Evolutionary conservation across 2,888 invertebrate species (phyloP).

Genomic region (Lasioglossum figueresi): DNA sequence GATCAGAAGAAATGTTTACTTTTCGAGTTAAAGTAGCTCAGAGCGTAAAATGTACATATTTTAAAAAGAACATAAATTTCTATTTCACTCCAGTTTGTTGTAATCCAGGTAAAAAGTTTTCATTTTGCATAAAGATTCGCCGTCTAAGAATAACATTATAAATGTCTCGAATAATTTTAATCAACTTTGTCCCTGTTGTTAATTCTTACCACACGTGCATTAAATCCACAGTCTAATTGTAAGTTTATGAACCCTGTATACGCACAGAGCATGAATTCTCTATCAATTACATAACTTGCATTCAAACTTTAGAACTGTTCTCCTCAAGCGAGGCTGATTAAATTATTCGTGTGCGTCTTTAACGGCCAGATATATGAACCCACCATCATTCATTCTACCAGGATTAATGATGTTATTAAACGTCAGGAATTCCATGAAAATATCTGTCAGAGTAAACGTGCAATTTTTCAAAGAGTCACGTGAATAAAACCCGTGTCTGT

Average conservation of each 20-base stretch:
- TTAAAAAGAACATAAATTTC: too few species aligned
- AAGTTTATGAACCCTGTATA: background rate
- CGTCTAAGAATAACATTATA: too few species aligned
- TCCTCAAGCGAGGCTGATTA: background rate
- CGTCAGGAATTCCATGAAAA: background rate
- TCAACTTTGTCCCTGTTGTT: background rate
- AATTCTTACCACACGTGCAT: background rate
- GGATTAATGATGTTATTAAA: background rate
- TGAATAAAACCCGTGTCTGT: background rate
- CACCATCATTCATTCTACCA: too few species aligned
- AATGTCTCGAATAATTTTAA: too few species aligned
- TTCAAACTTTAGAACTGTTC: background rate
- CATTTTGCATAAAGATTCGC: too few species aligned
- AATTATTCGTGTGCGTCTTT: background rate
- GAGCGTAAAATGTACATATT: too few species aligned
- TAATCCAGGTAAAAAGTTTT: too few species aligned
- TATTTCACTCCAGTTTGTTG: too few species aligned
- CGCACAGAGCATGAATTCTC: background rate
- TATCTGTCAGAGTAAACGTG: background rate
- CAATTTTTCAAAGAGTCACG: background rate
- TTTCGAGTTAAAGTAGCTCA: too few species aligned
- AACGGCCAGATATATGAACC: too few species aligned
- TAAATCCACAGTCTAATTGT: background rate
- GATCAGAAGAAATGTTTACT: too few species aligned
- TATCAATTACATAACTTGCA: background rate